Evolutionary conservation across 2,888 invertebrate species (phyloP), one percentile per base, ranked within the genome.

Genomic region (Stenoptilia bipunctidactyla): DNA sequence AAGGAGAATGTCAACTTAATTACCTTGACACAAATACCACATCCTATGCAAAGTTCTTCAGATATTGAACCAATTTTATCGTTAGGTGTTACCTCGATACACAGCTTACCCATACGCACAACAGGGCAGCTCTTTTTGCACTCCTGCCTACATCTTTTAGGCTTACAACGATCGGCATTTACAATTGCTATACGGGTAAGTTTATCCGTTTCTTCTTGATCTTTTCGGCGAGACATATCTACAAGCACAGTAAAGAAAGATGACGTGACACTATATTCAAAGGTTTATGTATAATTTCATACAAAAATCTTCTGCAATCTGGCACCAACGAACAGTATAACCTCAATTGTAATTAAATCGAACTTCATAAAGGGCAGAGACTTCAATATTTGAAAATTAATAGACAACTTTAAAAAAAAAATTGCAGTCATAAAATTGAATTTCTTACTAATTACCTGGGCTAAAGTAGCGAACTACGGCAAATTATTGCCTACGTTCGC

Each of bases 71-170:
- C 97, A 54, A 98, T 96, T 85, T 98, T 98, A 60, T 94, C 96
- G 58, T 94, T 94, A 9, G 97, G 92, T 35, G 91, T 90, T 34
- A 99, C 99, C 87, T 99, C 98, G 61, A 99, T 99, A 73, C 99
- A 99, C 33, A 98, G 88, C 77, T 99, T 99, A 65, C 98, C 99
- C 96, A 98, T 98, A 52, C 98, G 90, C 45, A 98, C 98, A 42
- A 99, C 98, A 1, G 99, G 99, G 75, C 99, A 99, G 40, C 96
- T 95, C 64, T 96, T 95, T 70, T 99, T 99, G 84, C 99, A 99
- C 65, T 98, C 98, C 74, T 98, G 98, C 41, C 97, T 90, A 84
- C 99, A 99, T 87, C 98, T 88, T 80, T 99, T 99, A 1, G 99
- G 99, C 74, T 99, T 99, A 80, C 99, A 99, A 65, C 97, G 96